Conservation (phyloP, 2,797 vertebrate species). For the Lagodon rhomboides region DNA sequence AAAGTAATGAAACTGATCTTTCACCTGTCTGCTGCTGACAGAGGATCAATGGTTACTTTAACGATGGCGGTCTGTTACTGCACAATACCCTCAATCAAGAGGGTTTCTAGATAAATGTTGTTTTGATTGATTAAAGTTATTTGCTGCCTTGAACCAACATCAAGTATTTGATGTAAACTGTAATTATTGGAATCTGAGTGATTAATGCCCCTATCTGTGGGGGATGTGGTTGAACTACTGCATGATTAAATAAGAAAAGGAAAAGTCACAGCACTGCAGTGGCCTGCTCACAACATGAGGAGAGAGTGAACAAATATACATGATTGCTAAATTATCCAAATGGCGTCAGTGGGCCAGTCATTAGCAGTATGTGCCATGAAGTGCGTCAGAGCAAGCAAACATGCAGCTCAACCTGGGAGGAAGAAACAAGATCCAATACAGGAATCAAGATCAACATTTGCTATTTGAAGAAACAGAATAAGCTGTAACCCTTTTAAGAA, state of each 20-base stretch:
- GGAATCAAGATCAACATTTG: not conserved
- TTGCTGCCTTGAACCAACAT: not conserved
- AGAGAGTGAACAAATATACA: not conserved
- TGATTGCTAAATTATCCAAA: constrained; percentile 21
- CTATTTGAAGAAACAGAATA: not conserved
- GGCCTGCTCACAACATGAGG: constrained; percentile 2
- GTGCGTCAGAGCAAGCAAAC: not conserved
- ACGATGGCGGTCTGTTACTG: not conserved
- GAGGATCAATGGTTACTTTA: constrained; percentile 35
- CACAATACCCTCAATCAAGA: not conserved
- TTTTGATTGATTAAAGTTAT: constrained; percentile 30
- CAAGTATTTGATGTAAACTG: not conserved
- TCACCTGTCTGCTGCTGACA: constrained; percentile 40
- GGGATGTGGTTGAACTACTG: not conserved
- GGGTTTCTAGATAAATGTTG: constrained; percentile 1
- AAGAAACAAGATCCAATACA: not conserved
- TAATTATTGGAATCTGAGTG: constrained; percentile 1
- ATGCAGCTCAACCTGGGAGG: not conserved
- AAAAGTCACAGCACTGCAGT: not conserved
- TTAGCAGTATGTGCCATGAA: not conserved
- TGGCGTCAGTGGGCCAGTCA: not conserved
- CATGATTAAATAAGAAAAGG: not conserved
- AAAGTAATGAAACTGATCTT: constrained; percentile 59
- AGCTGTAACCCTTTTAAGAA: not conserved
- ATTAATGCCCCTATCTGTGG: constrained; percentile 1